Base-by-base conservation (phyloP, 2,113 vertebrate species). In the Fregata magnificens region DNA sequence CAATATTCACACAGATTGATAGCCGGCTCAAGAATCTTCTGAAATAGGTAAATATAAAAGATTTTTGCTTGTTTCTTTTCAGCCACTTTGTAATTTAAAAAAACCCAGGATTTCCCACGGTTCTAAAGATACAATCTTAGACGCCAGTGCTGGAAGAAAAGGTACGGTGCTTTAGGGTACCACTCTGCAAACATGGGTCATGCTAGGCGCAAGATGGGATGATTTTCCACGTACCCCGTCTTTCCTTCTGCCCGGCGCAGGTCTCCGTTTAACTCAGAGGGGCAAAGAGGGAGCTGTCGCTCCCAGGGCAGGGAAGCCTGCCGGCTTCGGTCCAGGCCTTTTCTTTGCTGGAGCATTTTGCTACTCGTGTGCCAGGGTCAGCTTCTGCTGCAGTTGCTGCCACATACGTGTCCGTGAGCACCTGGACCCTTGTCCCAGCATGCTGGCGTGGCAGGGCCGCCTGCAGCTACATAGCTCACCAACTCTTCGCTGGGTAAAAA, bases 191-290 rank as follows among this genome's bases (percentile, higher is more conserved):
- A 31, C 3, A 2, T 9, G 44, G 13, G 17, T 32, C 42, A 4
- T 15, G 11, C 45, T 55, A 45, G 32, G 49, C 25, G 8, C 7
- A 3, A 24, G 16, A 4, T 15, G 36, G 52, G 47, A 10, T 62
- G 36, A 10, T 72, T 58, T 88, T 22, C n/a, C 31, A 1, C 1
- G 0, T 25, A 4, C 45, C 38, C n/a, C 1, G 0, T 36, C 44
- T 42, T 61, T 13, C n/a, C 81, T 55, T 19, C 38, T 36, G 55
- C 38, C 36, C 5, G 0, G 44, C 8, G 3, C 13, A 25, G 14
- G 26, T 25, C 40, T 58, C 28, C 11, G 12, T 16, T 40, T 42
- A 11, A 29, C 36, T 40, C 45, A 11, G 50, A 36, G 36, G 34
- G 32, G 28, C 53, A 24, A 18, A 42, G 81, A 55, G 61, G 40